Base-by-base conservation (phyloP, 2,888 invertebrate genomes). In the Gymnocheta viridis region DNA sequence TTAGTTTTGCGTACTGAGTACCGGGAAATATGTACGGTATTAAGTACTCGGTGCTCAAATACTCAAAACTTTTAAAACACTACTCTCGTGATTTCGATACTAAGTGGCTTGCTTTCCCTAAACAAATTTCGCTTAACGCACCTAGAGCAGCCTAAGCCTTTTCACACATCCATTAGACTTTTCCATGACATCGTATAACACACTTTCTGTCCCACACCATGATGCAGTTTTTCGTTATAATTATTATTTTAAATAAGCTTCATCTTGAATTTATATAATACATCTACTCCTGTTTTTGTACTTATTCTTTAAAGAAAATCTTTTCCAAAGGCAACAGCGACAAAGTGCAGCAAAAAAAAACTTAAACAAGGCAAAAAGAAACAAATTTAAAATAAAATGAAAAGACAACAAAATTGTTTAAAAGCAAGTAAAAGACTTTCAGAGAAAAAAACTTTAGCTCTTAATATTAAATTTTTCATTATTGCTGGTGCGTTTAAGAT, bases 381-480 rank as follows among this genome's bases (percentile, higher is more conserved):
- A 6, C 0, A 44, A 17, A 27, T 9, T 6, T n/a, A n/a, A 49
- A 12, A 19, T 17, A 22, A 62, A 29, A 22, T 3, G 0, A 3
- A 44, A 7, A 32, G 41, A 32, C 38, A 62, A 38, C 27, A 62
- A 54, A 67, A 24, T 44, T 56, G 10, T 22, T 24, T 47, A 73
- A 66, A 17, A 51, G 12, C 51, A n/a, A 51, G 29, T n/a, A 49
- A n/a, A 44, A 27, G 62, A 62, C 38, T n/a, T 51, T 64, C 2
- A 17, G 17, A 41, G 27, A 51, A 14, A 27, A 69, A 64, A 79
- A 69, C 44, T 70, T 74, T 56, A 62, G 69, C 72, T 72, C 44
- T 70, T 70, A 64, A 64, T 66, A 69, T 44, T 64, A 69, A 78
- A 69, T 54, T 54, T 54, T 54, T 54, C 54, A 41, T 54, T 62